Evolutionary conservation across 2,888 invertebrate species (phyloP).

Genomic region (Nomada fucata): DNA sequence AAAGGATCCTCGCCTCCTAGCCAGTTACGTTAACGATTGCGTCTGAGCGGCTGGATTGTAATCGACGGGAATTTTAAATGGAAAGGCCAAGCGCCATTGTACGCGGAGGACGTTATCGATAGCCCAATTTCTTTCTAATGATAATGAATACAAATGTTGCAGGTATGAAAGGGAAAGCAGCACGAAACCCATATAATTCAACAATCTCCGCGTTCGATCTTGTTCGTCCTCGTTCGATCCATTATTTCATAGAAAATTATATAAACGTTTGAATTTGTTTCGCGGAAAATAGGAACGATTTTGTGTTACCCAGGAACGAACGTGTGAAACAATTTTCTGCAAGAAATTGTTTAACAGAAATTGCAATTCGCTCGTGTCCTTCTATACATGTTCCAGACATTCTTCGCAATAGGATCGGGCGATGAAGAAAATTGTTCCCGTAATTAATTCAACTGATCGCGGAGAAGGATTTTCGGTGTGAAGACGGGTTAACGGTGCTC

Average conservation of each 20-base stretch:
- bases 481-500: conserved; percentile 69
- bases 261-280: too few relatives aligned
- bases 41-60: neutral
- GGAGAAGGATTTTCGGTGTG: conserved; percentile 62
- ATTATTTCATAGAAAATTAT: too few relatives aligned
- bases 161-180: too few relatives aligned
- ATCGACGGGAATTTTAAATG: neutral
- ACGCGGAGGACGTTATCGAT: neutral
- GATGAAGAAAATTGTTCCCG: neutral
- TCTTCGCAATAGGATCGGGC: too few relatives aligned
- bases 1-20: conserved; percentile 3
- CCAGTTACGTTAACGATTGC: neutral
- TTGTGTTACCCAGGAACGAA: too few relatives aligned
- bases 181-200: too few relatives aligned
- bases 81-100: conserved; percentile 3
- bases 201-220: too few relatives aligned
- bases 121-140: neutral
- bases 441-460: conserved; percentile 17
- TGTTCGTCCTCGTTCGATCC: too few relatives aligned
- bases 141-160: neutral
- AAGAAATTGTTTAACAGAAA: too few relatives aligned
- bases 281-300: too few relatives aligned
- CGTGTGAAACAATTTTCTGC: too few relatives aligned
- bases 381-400: neutral
- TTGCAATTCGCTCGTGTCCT: neutral